These are phyloP conservation scores for Prunella himalayana DNA, from an alignment of 2,113 vertebrate species.

Conservation along the genomic window DNA sequence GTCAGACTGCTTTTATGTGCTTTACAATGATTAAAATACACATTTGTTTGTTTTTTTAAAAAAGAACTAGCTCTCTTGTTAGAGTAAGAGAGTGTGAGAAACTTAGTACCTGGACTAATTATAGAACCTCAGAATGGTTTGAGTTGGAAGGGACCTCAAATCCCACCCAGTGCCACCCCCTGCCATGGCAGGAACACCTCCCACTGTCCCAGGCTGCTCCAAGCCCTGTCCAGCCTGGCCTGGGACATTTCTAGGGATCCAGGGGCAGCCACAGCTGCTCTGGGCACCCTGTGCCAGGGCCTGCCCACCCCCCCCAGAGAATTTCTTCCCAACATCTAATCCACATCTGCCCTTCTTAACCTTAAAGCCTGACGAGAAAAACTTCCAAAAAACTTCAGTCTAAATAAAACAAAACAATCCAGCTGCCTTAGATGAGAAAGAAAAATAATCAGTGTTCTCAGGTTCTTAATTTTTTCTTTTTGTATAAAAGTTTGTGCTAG, in stretches of 20 bases:
- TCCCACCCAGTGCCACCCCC: fast-evolving
- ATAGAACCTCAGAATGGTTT: not conserved
- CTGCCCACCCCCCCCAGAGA: not conserved
- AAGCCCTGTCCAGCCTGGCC: not conserved
- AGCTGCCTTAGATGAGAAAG: not conserved
- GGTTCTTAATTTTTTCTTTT: not conserved
- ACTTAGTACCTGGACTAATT: not conserved
- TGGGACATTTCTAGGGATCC: not conserved
- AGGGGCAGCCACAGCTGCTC: not conserved
- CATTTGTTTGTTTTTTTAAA: not conserved
- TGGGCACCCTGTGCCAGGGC: not conserved
- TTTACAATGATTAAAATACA: not conserved
- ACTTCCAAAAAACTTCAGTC: not conserved
- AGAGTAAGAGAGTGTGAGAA: not conserved
- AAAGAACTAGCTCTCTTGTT: not conserved
- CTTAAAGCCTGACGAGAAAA: not conserved
- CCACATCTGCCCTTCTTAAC: not conserved
- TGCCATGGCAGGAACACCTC: not conserved
- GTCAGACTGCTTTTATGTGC: not conserved
- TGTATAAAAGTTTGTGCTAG: not conserved
- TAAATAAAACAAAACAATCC: not conserved
- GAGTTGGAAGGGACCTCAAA: not conserved
- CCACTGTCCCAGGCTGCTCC: not conserved
- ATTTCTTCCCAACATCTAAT: not conserved
- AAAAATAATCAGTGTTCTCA: not conserved